These are phyloP conservation scores for Edolisoma coerulescens DNA, from an alignment of 2,113 vertebrate species.

Conservation along the genomic window DNA sequence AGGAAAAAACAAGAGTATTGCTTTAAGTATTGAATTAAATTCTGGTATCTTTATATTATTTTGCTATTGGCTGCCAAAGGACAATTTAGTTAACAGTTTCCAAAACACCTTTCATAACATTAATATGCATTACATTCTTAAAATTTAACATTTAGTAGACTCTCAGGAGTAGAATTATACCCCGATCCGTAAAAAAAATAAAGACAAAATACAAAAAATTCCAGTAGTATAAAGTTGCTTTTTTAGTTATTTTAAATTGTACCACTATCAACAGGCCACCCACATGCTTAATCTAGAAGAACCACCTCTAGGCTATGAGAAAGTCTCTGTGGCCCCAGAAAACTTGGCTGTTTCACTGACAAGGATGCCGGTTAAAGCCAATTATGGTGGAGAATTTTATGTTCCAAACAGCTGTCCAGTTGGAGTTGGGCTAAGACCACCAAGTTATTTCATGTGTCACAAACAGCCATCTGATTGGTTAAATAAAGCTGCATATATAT, in stretches of 20 bases:
- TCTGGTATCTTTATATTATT: neutral
- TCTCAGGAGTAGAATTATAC: neutral
- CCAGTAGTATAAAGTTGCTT: neutral
- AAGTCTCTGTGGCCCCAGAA: conserved; percentile 19
- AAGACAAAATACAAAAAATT: neutral
- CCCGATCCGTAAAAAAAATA: neutral
- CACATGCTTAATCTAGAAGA: conserved; percentile 25
- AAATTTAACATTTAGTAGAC: neutral
- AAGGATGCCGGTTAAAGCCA: conserved; percentile 17
- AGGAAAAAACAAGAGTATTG: neutral
- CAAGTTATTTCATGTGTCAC: conserved; percentile 31
- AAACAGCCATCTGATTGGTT: neutral
- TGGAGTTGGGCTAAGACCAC: conserved; percentile 42
- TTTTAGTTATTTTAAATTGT: neutral
- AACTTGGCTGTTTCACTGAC: conserved; percentile 13
- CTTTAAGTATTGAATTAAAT: neutral
- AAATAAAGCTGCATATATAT: neutral
- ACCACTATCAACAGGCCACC: conserved; percentile 40
- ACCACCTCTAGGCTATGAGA: conserved; percentile 50
- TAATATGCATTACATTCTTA: neutral
- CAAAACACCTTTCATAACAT: neutral
- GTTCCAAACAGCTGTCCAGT: conserved; percentile 44
- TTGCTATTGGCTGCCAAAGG: neutral
- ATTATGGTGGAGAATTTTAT: conserved; percentile 27
- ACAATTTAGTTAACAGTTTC: neutral